Evolutionary conservation across 1,140 invertebrate genomes (phyloP), one percentile per base, ranked within the genome.

Genomic region (Habropoda laboriosa): DNA sequence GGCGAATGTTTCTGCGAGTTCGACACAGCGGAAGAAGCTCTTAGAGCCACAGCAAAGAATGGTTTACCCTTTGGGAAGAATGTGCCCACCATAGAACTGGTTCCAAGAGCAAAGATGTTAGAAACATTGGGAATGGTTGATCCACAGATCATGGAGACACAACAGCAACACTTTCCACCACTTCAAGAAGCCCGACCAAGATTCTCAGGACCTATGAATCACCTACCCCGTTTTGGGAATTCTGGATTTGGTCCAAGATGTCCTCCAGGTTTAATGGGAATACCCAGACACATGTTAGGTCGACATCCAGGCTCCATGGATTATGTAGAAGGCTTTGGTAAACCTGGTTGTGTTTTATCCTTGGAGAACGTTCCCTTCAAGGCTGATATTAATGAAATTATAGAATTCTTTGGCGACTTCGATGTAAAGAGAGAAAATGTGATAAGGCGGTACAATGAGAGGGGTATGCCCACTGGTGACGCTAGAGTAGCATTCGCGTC

Each of bases 1-100:
- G 97, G 97, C 0, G 96, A 97, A 82, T 97, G 97, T 49, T 97
- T 97, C 89, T 97, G 97, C 83, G 97, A 98, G 89, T 98, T 98
- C 89, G 92, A 93, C 13, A 94, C 94, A 21, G 77, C 92, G 0
- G 94, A 95, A 40, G 96, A 98, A 86, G 96, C 96, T 2, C 92
- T 94, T 13, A 92, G 93, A 70, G 97, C 97, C 0, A 90, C 95
- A 0, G 92, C 94, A 0, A 97, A 97, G 88, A 95, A 98, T 89
- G 95, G 95, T 0, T 86, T 94, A 0, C 94, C 94, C 24, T 92
- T 97, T 8, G 96, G 95, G 0, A 94, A 94, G 4, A 94, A 95
- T 66, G 92, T 94, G 0, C 93, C 98, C 1, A 94, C 93, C 0
- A 94, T 98, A 0, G 94, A 95, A 45, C 82, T 96, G 0, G 95